These are phyloP conservation scores for Tipula unca DNA, from an alignment of 2,888 invertebrate genomes.

Conservation along the genomic window DNA sequence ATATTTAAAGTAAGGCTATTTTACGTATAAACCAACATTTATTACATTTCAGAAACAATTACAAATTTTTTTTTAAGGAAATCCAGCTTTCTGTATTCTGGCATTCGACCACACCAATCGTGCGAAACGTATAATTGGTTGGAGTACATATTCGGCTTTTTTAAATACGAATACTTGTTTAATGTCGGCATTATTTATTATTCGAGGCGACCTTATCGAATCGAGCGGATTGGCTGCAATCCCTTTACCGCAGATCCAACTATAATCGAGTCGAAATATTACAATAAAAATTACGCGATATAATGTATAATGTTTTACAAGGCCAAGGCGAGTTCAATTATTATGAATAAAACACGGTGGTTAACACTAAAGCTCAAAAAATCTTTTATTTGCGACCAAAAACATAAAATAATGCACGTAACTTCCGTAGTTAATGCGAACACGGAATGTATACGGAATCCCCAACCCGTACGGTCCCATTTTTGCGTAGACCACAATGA, in stretches of 20 bases:
- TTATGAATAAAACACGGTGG: background rate
- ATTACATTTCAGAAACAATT: background rate
- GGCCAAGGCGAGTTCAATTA: no score
- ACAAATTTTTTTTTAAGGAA: background rate
- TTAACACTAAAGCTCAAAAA: background rate
- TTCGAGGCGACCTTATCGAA: background rate
- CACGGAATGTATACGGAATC: slow-evolving; percentile 41
- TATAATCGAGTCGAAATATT: background rate
- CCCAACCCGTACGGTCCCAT: slow-evolving; percentile 39
- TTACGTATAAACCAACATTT: background rate
- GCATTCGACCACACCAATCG: background rate
- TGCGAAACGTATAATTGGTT: background rate
- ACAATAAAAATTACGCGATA: background rate
- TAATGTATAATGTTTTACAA: no score
- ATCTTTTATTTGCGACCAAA: background rate
- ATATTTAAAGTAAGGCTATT: background rate
- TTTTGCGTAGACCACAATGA: slow-evolving; percentile 40
- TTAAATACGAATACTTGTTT: slow-evolving; percentile 9
- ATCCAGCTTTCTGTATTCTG: background rate
- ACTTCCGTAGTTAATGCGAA: background rate
- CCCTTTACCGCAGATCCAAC: background rate
- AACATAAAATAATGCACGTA: background rate
- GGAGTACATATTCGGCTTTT: background rate
- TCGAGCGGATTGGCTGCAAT: background rate
- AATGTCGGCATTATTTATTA: background rate